Evolutionary conservation across 2,797 vertebrate species (phyloP), one percentile per base, ranked within the genome.

Genomic region (Betta splendens): DNA sequence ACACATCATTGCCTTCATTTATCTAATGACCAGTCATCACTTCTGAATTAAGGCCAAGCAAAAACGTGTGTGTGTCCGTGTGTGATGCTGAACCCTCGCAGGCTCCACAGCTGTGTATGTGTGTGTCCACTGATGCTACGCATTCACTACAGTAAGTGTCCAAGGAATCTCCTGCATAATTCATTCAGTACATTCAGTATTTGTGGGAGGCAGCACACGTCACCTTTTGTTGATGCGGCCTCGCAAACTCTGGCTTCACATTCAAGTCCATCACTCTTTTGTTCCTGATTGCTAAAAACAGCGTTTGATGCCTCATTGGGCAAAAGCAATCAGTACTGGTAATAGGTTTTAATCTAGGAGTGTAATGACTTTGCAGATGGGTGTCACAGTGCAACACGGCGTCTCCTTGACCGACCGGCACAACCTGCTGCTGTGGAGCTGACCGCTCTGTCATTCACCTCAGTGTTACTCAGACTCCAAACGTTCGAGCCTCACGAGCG

Each of bases 271-370:
- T 70, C 59, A 72, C 57, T 64, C 60, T 63, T 66, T 78, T 10
- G n/a, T 29, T 33, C 61, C 55, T 57, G 75, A 81, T 69, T 64
- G 60, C 55, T 43, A 70, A 77, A 82, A 67, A 80, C 32, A 43
- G 64, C 69, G 79, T 83, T 80, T 69, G 56, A 74, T 55, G 69
- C 72, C 75, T 74, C 77, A 81, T 77, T 81, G 77, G 61, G 39
- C 51, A 69, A 64, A 43, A 73, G 79, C 77, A 80, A 84, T 84
- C 68, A 73, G 75, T 72, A 79, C 74, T 75, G 75, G 63, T 80
- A 82, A 86, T 84, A 66, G 72, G 43, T 66, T 82, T 67, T 68
- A 80, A 81, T 77, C 77, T 75, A 51, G 58, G 49, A 78, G 64
- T 75, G 69, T 80, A 79, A 82, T 80, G 72, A 69, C 64, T 78